Conservation (phyloP, 1,140 invertebrate species). For the Ceratitis capitata region DNA sequence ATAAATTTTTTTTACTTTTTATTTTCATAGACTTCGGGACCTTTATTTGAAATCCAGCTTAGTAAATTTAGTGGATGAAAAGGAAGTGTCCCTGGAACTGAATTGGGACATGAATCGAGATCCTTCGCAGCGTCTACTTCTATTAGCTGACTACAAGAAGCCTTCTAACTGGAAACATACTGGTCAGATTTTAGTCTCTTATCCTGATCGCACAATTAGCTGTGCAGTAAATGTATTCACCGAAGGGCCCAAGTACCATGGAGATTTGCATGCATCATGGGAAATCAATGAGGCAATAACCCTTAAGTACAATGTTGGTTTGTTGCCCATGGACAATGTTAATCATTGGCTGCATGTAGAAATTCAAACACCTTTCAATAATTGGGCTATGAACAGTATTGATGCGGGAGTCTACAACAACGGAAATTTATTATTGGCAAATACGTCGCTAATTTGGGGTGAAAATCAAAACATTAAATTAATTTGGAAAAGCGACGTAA, state of each 20-base stretch:
- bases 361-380: slow-evolving; percentile 76
- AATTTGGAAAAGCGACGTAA: slow-evolving; percentile 67
- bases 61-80: slow-evolving; percentile 68
- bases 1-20: neutral
- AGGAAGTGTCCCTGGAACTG: slow-evolving; percentile 74
- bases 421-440: slow-evolving; percentile 57
- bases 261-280: slow-evolving; percentile 69
- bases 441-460: slow-evolving; percentile 69
- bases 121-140: slow-evolving; percentile 70
- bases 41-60: slow-evolving; percentile 74
- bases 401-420: slow-evolving; percentile 63
- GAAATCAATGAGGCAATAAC: slow-evolving; percentile 68
- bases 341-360: slow-evolving; percentile 67
- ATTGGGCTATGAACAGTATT: slow-evolving; percentile 77
- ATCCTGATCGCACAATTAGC: slow-evolving; percentile 76
- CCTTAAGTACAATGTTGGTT: slow-evolving; percentile 66
- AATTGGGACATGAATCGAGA: slow-evolving; percentile 87
- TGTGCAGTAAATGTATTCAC: slow-evolving; percentile 70
- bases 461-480: slow-evolving; percentile 68
- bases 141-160: slow-evolving; percentile 57
- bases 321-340: slow-evolving; percentile 64
- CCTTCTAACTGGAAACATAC: slow-evolving; percentile 70
- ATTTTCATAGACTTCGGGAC: slow-evolving; percentile 72
- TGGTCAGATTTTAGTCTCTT: slow-evolving; percentile 72
- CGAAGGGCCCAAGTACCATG: slow-evolving; percentile 65